Percentiles rank a stretch among this genome's conserved stretches.
phyloP scores from a whole-genome alignment of 2,113 vertebrate genomes.

The Periophthalmodon schlosseri region DNA sequence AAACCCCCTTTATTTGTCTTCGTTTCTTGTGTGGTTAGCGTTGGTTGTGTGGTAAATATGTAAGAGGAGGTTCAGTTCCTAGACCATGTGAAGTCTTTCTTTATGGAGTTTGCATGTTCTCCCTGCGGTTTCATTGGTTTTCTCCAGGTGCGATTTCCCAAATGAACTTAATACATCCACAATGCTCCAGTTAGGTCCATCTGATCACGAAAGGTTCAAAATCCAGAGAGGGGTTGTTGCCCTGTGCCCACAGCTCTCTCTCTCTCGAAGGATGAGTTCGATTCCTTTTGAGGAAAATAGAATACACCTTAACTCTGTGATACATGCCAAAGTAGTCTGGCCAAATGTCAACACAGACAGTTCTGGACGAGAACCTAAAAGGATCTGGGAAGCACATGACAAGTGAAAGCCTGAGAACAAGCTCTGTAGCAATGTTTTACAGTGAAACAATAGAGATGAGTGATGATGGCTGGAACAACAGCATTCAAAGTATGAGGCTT shows the following conservation, averaged over 20 bases:
- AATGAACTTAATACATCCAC: background rate
- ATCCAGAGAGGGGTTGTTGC: too few species aligned
- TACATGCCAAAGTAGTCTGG: background rate
- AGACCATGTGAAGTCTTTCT: background rate
- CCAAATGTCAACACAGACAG: background rate
- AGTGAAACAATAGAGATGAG: constrained; percentile 17
- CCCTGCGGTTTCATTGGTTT: too few species aligned
- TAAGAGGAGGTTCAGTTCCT: background rate
- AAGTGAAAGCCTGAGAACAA: background rate
- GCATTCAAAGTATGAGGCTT: constrained; percentile 33
- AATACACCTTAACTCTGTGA: background rate
- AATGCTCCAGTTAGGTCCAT: too few species aligned
- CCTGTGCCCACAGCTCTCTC: too few species aligned
- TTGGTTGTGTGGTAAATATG: too few species aligned
- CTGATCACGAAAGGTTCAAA: too few species aligned
- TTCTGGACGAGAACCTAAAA: background rate
- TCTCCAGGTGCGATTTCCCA: background rate
- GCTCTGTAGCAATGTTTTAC: background rate
- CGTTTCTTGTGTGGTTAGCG: too few species aligned
- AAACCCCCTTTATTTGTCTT: background rate
- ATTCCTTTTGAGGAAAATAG: background rate
- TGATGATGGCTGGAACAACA: constrained; percentile 32
- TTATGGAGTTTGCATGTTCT: background rate
- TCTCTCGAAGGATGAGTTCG: background rate
- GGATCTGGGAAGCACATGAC: background rate